phyloP scores from a whole-genome alignment of 2,113 vertebrate genomes.

The Garra rufa region DNA sequence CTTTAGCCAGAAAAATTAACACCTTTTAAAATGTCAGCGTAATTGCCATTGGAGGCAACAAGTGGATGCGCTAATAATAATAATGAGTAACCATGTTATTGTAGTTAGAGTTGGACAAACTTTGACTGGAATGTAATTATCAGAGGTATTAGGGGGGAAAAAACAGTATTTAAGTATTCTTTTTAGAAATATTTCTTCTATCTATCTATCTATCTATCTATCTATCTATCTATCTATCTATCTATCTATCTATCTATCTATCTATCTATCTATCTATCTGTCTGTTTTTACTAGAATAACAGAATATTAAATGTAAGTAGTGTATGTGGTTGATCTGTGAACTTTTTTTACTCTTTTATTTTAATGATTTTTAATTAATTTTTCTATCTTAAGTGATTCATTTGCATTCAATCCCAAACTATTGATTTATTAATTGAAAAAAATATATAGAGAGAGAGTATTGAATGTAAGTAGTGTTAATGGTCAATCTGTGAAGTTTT shows the following conservation, averaged over 20 bases:
- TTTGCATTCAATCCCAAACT: too few species aligned
- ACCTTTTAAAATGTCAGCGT: slow-evolving; percentile 46
- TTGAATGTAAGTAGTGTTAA: too few species aligned
- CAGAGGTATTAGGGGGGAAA: neutral
- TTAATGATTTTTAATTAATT: too few species aligned
- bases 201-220: neutral
- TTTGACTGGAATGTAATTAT: neutral
- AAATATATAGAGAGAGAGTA: too few species aligned
- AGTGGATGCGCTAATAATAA: slow-evolving; percentile 44
- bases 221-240: neutral
- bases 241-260: neutral
- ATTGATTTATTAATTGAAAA: too few species aligned
- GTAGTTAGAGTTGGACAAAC: neutral
- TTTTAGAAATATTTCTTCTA: too few species aligned
- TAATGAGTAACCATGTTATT: neutral
- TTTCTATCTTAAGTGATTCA: too few species aligned
- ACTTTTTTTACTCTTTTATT: too few species aligned
- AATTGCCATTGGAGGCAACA: slow-evolving; percentile 48
- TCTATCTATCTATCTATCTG: neutral
- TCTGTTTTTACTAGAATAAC: too few species aligned
- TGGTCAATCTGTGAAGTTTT: too few species aligned
- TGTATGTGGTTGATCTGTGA: too few species aligned
- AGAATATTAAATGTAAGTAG: too few species aligned
- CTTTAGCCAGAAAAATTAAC: slow-evolving; percentile 29
- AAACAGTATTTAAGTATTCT: neutral